Evolutionary conservation across 2,888 invertebrate species (phyloP).

Genomic region (Callinectes sapidus): DNA sequence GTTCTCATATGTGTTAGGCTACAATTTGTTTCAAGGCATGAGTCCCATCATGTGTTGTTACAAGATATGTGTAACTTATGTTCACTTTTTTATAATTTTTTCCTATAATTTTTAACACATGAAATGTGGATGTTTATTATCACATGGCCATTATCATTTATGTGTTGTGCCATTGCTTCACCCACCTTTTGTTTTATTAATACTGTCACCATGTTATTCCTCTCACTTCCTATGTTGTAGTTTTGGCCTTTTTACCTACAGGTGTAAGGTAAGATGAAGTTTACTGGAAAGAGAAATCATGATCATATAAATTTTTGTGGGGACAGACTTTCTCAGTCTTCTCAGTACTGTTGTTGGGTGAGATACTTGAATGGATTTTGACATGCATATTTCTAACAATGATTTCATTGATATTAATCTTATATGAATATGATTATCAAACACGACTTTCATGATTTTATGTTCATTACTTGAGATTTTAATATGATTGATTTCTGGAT

Average conservation of each 20-base stretch:
- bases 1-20: background rate
- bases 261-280: conserved; percentile 16
- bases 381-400: background rate
- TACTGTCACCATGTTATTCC: background rate
- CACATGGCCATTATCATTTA: background rate
- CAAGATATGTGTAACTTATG: background rate
- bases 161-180: background rate
- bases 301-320: background rate
- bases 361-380: background rate
- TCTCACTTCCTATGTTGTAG: background rate
- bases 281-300: background rate
- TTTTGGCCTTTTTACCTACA: conserved; percentile 3
- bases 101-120: background rate
- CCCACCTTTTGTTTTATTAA: background rate
- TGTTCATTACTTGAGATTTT: background rate
- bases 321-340: background rate
- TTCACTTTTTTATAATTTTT: background rate
- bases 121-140: background rate
- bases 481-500: background rate
- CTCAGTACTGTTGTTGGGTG: background rate
- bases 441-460: background rate
- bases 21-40: background rate
- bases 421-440: background rate
- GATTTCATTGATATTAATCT: background rate
- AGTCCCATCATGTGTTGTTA: background rate